Conservation (phyloP, 2,113 vertebrate genomes). For the Laticauda colubrina region DNA sequence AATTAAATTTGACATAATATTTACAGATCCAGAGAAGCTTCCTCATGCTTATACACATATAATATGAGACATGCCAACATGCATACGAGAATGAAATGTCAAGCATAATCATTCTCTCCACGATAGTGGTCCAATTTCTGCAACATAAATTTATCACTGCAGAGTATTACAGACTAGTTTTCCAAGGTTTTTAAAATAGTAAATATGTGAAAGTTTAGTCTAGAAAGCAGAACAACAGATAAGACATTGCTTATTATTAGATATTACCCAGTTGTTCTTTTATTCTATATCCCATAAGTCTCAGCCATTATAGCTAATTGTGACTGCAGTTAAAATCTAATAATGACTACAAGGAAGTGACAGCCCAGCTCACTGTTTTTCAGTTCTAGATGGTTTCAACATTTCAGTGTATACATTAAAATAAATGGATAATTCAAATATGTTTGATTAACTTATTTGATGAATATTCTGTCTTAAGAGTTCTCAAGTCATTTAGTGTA, state of each 20-base stretch:
- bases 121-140: not conserved
- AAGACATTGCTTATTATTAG: not conserved
- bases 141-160: not conserved
- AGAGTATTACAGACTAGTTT: not conserved
- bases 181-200: not conserved
- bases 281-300: not conserved
- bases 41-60: constrained; percentile 12
- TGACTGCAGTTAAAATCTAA: not conserved
- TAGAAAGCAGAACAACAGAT: not conserved
- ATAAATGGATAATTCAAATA: not conserved
- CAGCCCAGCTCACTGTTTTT: not conserved
- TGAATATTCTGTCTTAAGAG: not conserved
- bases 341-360: not conserved
- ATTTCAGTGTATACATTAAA: not conserved
- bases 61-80: constrained; percentile 19
- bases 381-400: not conserved
- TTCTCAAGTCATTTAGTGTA: not conserved
- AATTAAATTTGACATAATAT: constrained; percentile 27
- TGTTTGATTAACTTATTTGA: not conserved
- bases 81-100: constrained; percentile 6
- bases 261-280: not conserved
- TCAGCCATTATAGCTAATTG: not conserved
- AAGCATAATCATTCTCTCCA: not conserved
- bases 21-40: constrained; percentile 9
- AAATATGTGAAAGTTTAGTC: not conserved